Base-by-base conservation (phyloP, 2,797 vertebrate species). In the Oreonectes daqikongensis region DNA sequence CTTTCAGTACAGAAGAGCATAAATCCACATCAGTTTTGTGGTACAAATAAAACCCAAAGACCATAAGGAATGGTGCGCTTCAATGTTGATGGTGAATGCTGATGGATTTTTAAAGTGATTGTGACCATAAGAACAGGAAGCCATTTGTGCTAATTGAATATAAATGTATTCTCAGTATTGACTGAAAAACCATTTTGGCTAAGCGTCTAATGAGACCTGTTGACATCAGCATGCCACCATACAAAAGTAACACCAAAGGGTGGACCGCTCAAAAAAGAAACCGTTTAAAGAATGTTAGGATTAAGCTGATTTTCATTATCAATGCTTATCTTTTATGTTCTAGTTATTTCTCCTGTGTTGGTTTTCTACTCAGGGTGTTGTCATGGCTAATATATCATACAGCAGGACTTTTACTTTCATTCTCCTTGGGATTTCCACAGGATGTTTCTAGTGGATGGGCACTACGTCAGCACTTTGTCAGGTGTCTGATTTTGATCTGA, bases 31-130 rank as follows among this genome's bases (percentile, higher is more conserved):
- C 32, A 20, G 65, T 52, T 70, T 60, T 78, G 40, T 18, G 35
- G 69, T 63, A 48, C 77, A 67, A 72, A 70, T 71, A 75, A 59
- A 59, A 22, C 17, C 38, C 6, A 35, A 79, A 55, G 67, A 72
- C 24, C 5, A 61, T 22, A 26, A 55, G 12, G 17, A 60, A 60
- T n/a, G 9, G 15, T 18, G 57, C 46, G 38, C 42, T 65, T 61
- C 18, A 30, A 69, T 52, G 46, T 15, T 55, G 55, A 35, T 61
- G 74, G 30, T 69, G 32, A 52, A 64, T 48, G 68, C 60, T 72
- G 72, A 83, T 70, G 69, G 35, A 38, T 28, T 77, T 73, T 81
- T 50, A 66, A 72, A 81, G 50, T 48, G 76, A 75, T 52, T 57
- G 77, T 20, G 35, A 65, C 72, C 46, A 79, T 77, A 69, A 12